Evolutionary conservation across 2,797 vertebrate species (phyloP), one percentile per base, ranked within the genome.

Genomic region (Pachyuromys duprasi): DNA sequence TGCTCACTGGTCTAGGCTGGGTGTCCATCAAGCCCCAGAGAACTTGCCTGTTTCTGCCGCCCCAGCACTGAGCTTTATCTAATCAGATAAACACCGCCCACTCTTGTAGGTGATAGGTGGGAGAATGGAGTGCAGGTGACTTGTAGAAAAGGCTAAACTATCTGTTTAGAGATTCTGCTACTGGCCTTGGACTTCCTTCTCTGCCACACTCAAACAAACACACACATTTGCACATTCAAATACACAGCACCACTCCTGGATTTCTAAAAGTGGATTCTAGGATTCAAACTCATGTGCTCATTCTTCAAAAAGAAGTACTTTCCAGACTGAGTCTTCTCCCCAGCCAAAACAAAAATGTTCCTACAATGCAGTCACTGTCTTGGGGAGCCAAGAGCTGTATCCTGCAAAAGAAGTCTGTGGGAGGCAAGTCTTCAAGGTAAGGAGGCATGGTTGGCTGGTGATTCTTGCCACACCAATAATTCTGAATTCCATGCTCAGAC

Each of bases 91-190:
- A 69, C 13, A 45, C 5, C 83, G 28, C 39, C 65, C 39, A 78
- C n/a, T 74, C 36, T 86, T 20, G 60, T 65, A 33, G 45, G 2
- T 0, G 20, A 5, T 4, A 2, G 24, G 3, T 31, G 42, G 49
- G 24, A 78, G 75, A 33, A 20, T 2, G 45, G 8, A 5, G 60
- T 3, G 2, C 53, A 45, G 31, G 12, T 65, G 55, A 72, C 31
- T 82, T 91, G 65, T 93, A 42, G n/a, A 95, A 82, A 94, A 91
- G 28, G 57, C 7, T 62, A 45, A 53, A 88, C 36, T 81, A 33
- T 24, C 36, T 67, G 42, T 20, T 86, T 86, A 53, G 33, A 86
- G 26, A 90, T 55, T 11, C 31, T 67, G 33, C 60, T 82, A 72
- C 20, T 81, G 62, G 70, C 9, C 14, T 57, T 15, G 13, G 8